These are phyloP conservation scores for Lepidochitona cinerea DNA, from an alignment of 2,888 invertebrate species.

Conservation along the genomic window DNA sequence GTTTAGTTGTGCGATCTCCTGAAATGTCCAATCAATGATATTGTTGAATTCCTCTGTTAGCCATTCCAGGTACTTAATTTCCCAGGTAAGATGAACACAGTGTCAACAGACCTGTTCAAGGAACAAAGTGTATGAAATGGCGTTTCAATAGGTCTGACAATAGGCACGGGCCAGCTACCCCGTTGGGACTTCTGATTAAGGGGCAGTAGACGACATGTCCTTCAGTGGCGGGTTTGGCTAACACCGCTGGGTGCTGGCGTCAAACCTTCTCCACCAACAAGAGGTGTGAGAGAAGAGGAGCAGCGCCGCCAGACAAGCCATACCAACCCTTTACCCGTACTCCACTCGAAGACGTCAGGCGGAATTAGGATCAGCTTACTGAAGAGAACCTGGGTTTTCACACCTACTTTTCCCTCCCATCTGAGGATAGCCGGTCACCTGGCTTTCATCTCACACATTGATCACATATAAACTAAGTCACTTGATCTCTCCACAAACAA, in stretches of 20 bases:
- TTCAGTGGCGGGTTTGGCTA: neutral
- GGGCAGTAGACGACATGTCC: neutral
- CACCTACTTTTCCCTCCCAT: no score
- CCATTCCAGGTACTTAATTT: neutral
- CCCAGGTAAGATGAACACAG: neutral
- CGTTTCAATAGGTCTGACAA: neutral
- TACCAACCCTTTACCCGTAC: neutral
- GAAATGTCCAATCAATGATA: slow-evolving; percentile 3
- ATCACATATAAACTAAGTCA: no score
- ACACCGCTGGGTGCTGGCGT: neutral
- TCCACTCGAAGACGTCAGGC: neutral
- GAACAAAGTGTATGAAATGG: neutral
- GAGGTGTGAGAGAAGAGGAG: neutral
- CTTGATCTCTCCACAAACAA: no score
- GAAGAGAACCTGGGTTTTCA: no score
- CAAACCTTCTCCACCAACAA: neutral
- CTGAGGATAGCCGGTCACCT: no score
- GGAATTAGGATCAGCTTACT: slow-evolving; percentile 2
- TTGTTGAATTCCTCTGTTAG: neutral
- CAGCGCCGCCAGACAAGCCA: neutral
- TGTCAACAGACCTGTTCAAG: neutral
- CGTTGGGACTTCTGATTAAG: neutral
- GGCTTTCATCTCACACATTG: no score
- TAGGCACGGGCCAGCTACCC: neutral
- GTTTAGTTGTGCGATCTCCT: neutral